Evolutionary conservation across 1,140 invertebrate genomes (phyloP).

Genomic region (Cydia splendana): DNA sequence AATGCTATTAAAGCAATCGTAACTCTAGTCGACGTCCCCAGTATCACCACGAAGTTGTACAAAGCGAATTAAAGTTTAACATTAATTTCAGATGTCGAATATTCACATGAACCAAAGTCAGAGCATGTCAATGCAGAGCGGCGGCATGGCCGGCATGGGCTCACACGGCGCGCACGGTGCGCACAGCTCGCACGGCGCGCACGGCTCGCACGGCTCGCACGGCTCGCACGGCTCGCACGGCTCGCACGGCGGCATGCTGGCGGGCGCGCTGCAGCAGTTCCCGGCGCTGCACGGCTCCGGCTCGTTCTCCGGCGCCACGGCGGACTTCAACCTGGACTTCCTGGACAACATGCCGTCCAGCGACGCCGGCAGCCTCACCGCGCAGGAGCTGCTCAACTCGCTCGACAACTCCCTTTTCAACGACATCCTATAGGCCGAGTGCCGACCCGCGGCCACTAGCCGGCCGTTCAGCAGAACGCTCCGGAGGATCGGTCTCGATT

Average conservation of each 20-base stretch:
- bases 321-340: conserved; percentile 89
- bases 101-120: conserved; percentile 85
- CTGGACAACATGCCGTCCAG: conserved; percentile 87
- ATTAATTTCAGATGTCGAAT: conserved; percentile 81
- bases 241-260: conserved; percentile 44
- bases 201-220: conserved; percentile 28
- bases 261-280: conserved; percentile 54
- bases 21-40: neutral
- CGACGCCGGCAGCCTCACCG: conserved; percentile 85
- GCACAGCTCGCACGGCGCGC: conserved; percentile 13
- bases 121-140: conserved; percentile 82
- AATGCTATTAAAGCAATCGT: neutral
- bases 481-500: no score
- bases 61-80: conserved; percentile 20
- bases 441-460: neutral
- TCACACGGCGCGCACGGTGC: neutral
- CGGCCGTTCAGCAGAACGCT: no score
- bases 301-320: conserved; percentile 81
- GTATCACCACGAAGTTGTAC: neutral
- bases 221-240: neutral
- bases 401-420: conserved; percentile 75
- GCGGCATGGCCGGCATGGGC: conserved; percentile 63
- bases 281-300: conserved; percentile 73
- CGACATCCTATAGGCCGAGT: conserved; percentile 65
- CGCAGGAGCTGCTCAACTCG: conserved; percentile 89